Base-by-base conservation (phyloP, 2,888 invertebrate species). In the Baccha elongata region DNA sequence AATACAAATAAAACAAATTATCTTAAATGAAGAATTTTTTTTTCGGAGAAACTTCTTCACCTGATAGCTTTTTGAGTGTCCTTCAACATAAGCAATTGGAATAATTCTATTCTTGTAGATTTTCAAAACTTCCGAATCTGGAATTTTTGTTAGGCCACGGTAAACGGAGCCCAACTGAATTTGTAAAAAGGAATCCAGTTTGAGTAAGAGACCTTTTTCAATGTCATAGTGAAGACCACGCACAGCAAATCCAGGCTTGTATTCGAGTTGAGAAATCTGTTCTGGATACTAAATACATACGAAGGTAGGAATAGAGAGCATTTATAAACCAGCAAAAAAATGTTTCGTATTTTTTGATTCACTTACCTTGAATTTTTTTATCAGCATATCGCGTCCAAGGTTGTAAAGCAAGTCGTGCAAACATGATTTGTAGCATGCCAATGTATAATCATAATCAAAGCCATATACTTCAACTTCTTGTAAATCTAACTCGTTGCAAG, bases 171-270 rank as follows among this genome's bases (percentile, higher is more conserved):
- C 99, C 89, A 97, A 93, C 90, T 99, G 99, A 85, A 99, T 98
- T 93, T 99, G 98, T 86, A 98, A 93, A 90, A 98, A 99, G 1
- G 98, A 97, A 91, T 99, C 99, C 86, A 99, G 92, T 90, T 99
- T 99, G 86, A 99, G 92, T 21, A 99, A 92, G 11, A 98, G 91
- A 2, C 99, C 98, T 91, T 98, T 97, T 90, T 97, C 96, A 88
- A 98, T 96, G 89, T 99, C 99, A 92, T 98, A 99, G 91, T 99
- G 99, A n/a, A 99, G 93, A 35, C 99, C 99, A 84, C 99, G 93
- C 0, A 99, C 97, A 13, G 98, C 98, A 93, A 98, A 99, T 85
- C 95, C 94, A n/a, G 97, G 96, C 88, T 95, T 94, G 90, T 98
- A 99, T 86, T 96, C 94, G 65, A 98, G 91, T 73, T 94, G 92